Percentiles rank a stretch among this genome's conserved stretches.
Evolutionary conservation across 1,140 invertebrate genomes (phyloP).

Genomic region (Ephestia elutella): DNA sequence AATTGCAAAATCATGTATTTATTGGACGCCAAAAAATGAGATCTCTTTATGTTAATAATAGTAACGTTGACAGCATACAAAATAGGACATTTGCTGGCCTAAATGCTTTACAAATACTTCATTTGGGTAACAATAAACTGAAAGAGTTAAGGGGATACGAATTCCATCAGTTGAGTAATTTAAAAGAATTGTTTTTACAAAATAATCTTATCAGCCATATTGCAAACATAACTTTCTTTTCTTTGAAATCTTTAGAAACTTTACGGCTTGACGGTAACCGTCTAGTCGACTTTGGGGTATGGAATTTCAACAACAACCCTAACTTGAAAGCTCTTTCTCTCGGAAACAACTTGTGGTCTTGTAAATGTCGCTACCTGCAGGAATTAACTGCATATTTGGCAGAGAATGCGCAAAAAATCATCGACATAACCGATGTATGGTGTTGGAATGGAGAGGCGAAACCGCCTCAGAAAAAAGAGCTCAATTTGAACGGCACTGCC

Average conservation of each 20-base stretch:
- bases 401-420: constrained; percentile 86
- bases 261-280: constrained; percentile 90
- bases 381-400: constrained; percentile 88
- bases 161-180: constrained; percentile 87
- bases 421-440: constrained; percentile 85
- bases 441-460: constrained; percentile 86
- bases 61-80: constrained; percentile 88
- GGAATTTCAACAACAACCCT: constrained; percentile 84
- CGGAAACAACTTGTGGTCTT: constrained; percentile 90
- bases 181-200: constrained; percentile 90
- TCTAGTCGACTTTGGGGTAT: constrained; percentile 86
- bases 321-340: constrained; percentile 83
- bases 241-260: constrained; percentile 85
- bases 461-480: constrained; percentile 80
- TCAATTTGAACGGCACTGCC: constrained; percentile 87
- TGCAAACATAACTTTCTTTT: constrained; percentile 86
- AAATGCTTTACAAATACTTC: constrained; percentile 85
- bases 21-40: constrained; percentile 93
- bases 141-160: constrained; percentile 89
- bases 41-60: constrained; percentile 89
- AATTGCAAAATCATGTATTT: constrained; percentile 91
- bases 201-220: constrained; percentile 88
- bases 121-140: constrained; percentile 90
- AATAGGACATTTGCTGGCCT: constrained; percentile 95
- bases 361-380: constrained; percentile 91